Evolutionary conservation across 2,113 vertebrate species (phyloP).

Genomic region (Cheilinus undulatus): DNA sequence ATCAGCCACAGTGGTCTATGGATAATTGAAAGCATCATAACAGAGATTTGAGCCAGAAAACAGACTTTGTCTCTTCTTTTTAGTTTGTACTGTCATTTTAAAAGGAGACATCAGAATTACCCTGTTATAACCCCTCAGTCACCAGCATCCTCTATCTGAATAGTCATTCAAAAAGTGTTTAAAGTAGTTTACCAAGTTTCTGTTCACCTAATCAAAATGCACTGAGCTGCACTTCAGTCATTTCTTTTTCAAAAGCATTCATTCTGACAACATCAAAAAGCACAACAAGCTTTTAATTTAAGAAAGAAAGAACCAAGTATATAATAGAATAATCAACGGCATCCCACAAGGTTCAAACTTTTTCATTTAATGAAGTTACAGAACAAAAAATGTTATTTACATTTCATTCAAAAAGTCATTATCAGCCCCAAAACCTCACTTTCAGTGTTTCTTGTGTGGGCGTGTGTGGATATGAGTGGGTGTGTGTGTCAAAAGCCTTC

Average conservation of each 20-base stretch:
- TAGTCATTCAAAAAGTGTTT: background rate
- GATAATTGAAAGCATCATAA: too few relatives aligned
- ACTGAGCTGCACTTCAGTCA: background rate
- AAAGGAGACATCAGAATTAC: too few relatives aligned
- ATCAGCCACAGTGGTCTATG: too few relatives aligned
- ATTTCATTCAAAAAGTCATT: conserved; percentile 14
- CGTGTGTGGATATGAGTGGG: background rate
- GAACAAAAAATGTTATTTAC: conserved; percentile 4
- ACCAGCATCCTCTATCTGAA: too few relatives aligned
- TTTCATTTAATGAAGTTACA: background rate
- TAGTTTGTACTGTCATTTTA: too few relatives aligned
- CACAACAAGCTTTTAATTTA: background rate
- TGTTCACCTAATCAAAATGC: background rate
- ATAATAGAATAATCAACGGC: background rate
- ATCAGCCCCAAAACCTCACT: background rate
- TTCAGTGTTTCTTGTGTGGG: background rate
- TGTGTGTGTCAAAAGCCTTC: background rate
- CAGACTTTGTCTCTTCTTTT: too few relatives aligned
- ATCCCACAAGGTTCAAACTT: background rate
- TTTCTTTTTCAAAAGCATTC: background rate
- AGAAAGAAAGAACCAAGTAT: background rate
- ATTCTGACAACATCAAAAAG: background rate
- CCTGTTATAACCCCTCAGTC: too few relatives aligned
- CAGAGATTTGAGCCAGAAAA: too few relatives aligned
- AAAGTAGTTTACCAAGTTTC: background rate